These are phyloP conservation scores for Ashinkailepas kermadecensis DNA, from an alignment of 2,888 invertebrate species.

Conservation along the genomic window DNA sequence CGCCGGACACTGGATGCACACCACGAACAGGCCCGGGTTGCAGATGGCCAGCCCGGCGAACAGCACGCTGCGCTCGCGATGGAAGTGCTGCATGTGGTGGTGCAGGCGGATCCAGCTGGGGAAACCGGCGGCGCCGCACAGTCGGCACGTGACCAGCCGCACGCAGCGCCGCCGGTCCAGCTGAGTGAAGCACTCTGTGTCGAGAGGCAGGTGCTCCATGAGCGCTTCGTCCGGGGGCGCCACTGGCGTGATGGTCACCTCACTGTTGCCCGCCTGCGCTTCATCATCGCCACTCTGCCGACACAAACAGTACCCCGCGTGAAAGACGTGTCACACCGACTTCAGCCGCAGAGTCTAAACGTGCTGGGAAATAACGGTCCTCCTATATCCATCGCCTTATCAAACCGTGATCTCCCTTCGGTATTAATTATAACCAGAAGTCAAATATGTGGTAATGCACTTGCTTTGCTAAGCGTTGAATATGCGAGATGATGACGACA, in stretches of 20 bases:
- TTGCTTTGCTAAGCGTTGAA: no score
- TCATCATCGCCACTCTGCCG: no score
- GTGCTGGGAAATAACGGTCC: no score
- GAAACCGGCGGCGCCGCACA: constrained; percentile 17
- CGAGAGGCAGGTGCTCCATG: background rate
- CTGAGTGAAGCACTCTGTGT: background rate
- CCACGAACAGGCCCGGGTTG: background rate
- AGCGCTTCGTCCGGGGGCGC: background rate
- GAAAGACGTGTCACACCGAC: no score
- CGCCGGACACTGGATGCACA: background rate
- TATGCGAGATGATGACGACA: no score
- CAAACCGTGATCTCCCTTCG: no score
- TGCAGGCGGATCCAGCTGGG: background rate
- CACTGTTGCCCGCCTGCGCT: background rate
- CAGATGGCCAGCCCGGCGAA: background rate
- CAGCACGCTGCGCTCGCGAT: background rate
- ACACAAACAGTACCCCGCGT: no score
- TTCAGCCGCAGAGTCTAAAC: no score
- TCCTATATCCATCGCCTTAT: no score
- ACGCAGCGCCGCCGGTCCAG: background rate
- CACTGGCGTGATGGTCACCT: background rate
- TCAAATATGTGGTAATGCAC: no score
- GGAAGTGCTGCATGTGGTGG: background rate
- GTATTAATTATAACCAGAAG: no score
- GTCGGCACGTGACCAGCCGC: background rate